phyloP scores from a whole-genome alignment of 2,888 invertebrate genomes.

The Thecocarcelia acutangulata region DNA sequence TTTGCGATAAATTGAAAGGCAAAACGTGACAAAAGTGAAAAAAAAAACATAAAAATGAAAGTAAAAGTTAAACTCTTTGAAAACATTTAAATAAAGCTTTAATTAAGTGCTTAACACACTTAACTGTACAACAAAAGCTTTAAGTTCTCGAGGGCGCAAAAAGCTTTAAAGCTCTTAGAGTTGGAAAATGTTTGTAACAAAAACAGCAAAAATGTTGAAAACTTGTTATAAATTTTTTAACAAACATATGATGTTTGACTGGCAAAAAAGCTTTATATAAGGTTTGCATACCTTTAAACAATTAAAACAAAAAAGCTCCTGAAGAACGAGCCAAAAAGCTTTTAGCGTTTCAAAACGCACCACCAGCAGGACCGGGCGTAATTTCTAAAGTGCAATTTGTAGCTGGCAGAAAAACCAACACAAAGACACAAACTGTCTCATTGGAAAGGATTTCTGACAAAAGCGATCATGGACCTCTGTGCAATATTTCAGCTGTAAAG shows the following conservation, averaged over 20 bases:
- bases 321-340: constrained; percentile 68
- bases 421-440: neutral
- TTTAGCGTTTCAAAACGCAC: constrained; percentile 46
- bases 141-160: constrained; percentile 47
- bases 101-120: constrained; percentile 30
- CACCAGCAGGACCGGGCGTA: constrained; percentile 73
- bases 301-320: constrained; percentile 50
- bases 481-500: constrained; percentile 57
- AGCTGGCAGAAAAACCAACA: constrained; percentile 13
- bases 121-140: constrained; percentile 26
- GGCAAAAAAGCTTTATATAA: constrained; percentile 53
- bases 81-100: constrained; percentile 55
- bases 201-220: constrained; percentile 16
- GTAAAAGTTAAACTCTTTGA: constrained; percentile 20
- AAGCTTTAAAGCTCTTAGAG: constrained; percentile 75
- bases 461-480: constrained; percentile 40
- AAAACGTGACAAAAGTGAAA: constrained; percentile 38
- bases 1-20: constrained; percentile 19
- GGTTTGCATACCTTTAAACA: constrained; percentile 23
- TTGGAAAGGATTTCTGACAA: constrained; percentile 13
- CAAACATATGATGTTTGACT: constrained; percentile 32
- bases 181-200: constrained; percentile 37
- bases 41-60: neutral
- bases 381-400: constrained; percentile 73
- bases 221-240: neutral